Evolutionary conservation across 2,888 invertebrate species (phyloP).

Genomic region (Chirona hameri): DNA sequence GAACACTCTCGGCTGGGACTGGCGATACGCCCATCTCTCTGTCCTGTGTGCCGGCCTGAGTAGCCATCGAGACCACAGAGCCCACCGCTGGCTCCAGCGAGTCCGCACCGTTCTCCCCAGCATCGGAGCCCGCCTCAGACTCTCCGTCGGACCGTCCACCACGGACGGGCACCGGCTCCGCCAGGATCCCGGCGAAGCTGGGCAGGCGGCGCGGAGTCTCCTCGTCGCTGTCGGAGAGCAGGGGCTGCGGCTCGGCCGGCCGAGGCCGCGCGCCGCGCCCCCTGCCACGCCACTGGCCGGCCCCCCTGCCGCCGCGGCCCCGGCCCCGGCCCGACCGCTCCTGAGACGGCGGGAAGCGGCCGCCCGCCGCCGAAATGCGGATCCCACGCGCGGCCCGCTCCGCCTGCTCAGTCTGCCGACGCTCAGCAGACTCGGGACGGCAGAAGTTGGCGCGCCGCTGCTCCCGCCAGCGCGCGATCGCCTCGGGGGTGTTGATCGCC

Average conservation of each 20-base stretch:
- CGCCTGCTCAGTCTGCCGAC: background rate
- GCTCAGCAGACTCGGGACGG: background rate
- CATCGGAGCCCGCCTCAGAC: background rate
- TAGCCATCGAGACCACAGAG: too few species aligned
- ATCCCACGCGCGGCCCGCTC: background rate
- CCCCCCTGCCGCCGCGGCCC: background rate
- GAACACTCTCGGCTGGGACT: too few species aligned
- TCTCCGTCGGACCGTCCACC: background rate
- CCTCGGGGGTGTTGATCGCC: conserved; percentile 70
- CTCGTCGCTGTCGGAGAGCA: background rate
- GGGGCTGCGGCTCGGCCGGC: background rate
- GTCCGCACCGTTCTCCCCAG: background rate
- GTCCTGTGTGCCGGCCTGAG: too few species aligned
- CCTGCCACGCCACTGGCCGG: background rate
- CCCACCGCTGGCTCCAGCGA: too few species aligned
- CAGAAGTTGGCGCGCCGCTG: conserved; percentile 55
- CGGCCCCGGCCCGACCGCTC: background rate
- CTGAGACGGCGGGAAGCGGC: background rate
- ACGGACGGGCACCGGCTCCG: background rate
- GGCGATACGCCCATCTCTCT: too few species aligned
- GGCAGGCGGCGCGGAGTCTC: background rate
- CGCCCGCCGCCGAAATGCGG: background rate
- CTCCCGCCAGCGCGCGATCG: conserved; percentile 75
- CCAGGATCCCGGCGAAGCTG: background rate
- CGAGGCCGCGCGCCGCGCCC: background rate